These are phyloP conservation scores for Gadopsis marmoratus DNA, from an alignment of 2,797 vertebrate genomes.

Conservation along the genomic window DNA sequence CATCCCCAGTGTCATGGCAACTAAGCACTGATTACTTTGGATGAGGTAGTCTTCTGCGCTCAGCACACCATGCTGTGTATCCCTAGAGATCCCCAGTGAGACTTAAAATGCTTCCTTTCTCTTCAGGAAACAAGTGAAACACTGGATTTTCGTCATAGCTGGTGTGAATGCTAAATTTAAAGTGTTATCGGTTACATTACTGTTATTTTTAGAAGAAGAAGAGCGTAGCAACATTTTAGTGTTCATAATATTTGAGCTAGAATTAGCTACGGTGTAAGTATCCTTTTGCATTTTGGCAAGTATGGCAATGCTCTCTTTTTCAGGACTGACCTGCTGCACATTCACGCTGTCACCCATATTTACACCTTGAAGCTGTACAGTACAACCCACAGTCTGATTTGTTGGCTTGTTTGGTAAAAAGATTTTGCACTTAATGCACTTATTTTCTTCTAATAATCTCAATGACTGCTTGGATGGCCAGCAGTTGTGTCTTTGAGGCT, in stretches of 20 bases:
- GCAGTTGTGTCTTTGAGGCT: not conserved
- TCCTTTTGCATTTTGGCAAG: not conserved
- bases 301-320: not conserved
- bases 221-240: not conserved
- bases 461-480: not conserved
- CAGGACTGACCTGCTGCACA: not conserved
- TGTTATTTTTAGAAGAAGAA: not conserved
- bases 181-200: not conserved
- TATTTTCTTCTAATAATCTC: not conserved
- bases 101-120: not conserved
- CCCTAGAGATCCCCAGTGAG: not conserved
- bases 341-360: not conserved
- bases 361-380: not conserved
- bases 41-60: not conserved
- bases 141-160: not conserved
- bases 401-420: not conserved
- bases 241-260: not conserved
- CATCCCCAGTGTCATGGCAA: not conserved
- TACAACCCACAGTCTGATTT: not conserved
- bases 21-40: not conserved
- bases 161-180: not conserved
- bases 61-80: not conserved
- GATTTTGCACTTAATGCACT: too few relatives aligned
- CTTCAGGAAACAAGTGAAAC: too few relatives aligned
- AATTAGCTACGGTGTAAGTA: not conserved